Conservation (phyloP, 2,797 vertebrate genomes). For the Pipistrellus pygmaeus region DNA sequence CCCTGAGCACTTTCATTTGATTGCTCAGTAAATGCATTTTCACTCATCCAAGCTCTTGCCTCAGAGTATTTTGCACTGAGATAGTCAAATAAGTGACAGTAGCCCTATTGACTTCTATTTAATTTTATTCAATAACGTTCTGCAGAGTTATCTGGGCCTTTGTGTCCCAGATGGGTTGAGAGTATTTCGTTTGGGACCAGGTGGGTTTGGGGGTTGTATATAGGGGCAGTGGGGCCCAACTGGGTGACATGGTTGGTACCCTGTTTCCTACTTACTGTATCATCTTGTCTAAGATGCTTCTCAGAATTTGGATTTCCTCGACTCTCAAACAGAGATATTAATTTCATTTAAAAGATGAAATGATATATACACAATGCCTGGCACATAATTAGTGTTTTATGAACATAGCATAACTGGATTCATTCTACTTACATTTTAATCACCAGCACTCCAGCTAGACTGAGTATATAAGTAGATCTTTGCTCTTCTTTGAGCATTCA, state of each 20-base stretch:
- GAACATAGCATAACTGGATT: background rate
- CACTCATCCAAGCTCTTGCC: conserved; percentile 56
- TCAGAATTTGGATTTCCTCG: background rate
- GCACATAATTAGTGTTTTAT: background rate
- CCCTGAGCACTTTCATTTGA: conserved; percentile 67
- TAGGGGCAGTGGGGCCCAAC: background rate
- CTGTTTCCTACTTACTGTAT: background rate
- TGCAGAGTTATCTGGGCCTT: conserved; percentile 10
- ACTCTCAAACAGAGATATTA: background rate
- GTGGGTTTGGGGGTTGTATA: background rate
- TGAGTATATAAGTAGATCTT: background rate
- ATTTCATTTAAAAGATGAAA: conserved; percentile 34
- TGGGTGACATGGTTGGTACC: too few species aligned
- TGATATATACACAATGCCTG: background rate
- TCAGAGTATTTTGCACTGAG: conserved; percentile 62
- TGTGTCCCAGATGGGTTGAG: background rate
- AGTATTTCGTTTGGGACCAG: background rate
- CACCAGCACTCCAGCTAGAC: background rate
- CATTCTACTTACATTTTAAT: background rate
- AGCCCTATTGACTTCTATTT: conserved; percentile 67
- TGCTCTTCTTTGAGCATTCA: background rate
- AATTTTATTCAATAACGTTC: conserved; percentile 68
- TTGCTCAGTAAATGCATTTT: conserved; percentile 73
- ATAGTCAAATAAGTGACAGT: conserved; percentile 61
- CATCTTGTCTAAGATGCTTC: background rate